Base-by-base conservation (phyloP, 2,888 invertebrate species). In the Linnaemya tessellans region DNA sequence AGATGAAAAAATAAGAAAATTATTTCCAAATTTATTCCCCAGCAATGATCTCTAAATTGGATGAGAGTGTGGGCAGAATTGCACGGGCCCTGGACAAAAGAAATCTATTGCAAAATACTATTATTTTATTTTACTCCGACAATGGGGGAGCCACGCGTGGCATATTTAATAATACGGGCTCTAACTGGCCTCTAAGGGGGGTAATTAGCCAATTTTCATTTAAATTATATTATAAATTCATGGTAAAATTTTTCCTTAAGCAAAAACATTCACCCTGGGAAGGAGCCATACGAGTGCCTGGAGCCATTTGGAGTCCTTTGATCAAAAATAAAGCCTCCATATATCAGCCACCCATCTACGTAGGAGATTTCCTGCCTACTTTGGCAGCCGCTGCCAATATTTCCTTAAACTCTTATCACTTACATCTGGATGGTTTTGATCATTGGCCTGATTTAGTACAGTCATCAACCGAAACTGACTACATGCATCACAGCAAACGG, bases 41-140 rank as follows among this genome's bases (percentile, higher is more conserved):
- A 96, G 98, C 96, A 10, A 97, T 98, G 95, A 94, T 98, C 1
- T 95, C 96, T 25, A 96, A 96, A 88, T 93, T 98, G 88, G 98
- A 98, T 90, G 95, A 96, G 80, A 96, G 97, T 51, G 94, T 98
- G 0, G 98, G 97, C 0, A 94, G 95, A 49, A 94, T 98, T 15
- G 94, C 97, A 0, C 90, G 94, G 67, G 95, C 96, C 5, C 92
- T 98, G 74, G 93, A 94, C 71, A 91, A 94, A 0, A 94, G 94
- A 80, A 93, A 94, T 1, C 95, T 97, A 92, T 93, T 98, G 87
- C 93, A 97, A 56, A 96, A 98, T 90, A 96, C 97, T 0, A 94
- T 98, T 62, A 94, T 98, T 73, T 92, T 97, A 0, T 98, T 98
- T 90, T 94, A 96, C 88, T 96, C 97, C 13, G 98, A 98, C 91